Evolutionary conservation across 2,113 vertebrate species (phyloP), one percentile per base, ranked within the genome.

Genomic region (Procavia capensis): DNA sequence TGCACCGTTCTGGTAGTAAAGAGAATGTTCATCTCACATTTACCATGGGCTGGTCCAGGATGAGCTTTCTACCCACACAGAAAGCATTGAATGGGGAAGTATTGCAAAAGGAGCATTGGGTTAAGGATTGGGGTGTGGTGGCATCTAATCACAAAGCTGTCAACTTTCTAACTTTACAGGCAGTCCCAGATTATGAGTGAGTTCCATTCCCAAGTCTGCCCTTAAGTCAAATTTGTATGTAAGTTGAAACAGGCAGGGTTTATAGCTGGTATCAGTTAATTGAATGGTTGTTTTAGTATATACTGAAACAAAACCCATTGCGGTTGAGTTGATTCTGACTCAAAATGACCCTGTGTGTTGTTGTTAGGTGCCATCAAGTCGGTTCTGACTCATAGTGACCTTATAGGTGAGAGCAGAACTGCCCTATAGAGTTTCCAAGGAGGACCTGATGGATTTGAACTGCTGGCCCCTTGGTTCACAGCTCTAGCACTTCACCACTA

Each of bases 51-150:
- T 9, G 17, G 9, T 47, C 39, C 31, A 25, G 7, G 17, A 29
- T 31, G 59, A 64, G 19, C 25, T 14, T 83, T 24, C n/a, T 86
- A n/a, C 27, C 31, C 36, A n/a, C 24, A 0, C 34, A 22, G 79
- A 50, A 27, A 19, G 16, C 75, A 61, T 10, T 1, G 34, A 43
- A 41, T n/a, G 31, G 4, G 20, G 22, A 9, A 25, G 47, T 14
- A 36, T 34, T 31, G 25, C 25, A 10, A 20, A 13, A 5, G 0
- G 13, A 76, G 25, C 9, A 0, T 39, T 6, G 29, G 68, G 10
- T 16, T n/a, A 17, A 59, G 39, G 27, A 1, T 45, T 16, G 27
- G 20, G 43, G 0, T 19, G 27, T 78, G 78, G 27, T 78, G 78
- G 72, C 22, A 29, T 68, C n/a, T 1, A 1, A 41, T 64, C 59